Conservation (phyloP, 1,140 invertebrate species). For the Potamilus streckersoni region DNA sequence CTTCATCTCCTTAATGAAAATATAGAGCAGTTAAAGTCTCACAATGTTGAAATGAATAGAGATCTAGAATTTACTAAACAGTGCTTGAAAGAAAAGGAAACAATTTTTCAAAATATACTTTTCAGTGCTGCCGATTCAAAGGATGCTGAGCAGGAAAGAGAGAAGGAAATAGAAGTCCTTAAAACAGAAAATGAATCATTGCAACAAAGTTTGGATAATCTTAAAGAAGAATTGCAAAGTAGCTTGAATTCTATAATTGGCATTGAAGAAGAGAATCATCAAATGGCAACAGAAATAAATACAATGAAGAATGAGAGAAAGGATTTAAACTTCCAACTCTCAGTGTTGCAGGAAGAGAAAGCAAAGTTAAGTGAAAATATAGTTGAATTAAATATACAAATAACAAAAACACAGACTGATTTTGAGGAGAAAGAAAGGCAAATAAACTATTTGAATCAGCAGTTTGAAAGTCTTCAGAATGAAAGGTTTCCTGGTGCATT, state of each 20-base stretch:
- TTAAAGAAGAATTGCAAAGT: background rate
- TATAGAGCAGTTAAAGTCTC: too few species aligned
- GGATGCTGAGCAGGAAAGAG: background rate
- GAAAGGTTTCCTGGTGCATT: too few species aligned
- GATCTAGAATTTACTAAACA: too few species aligned
- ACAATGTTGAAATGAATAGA: too few species aligned
- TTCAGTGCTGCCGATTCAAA: background rate
- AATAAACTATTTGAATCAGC: background rate
- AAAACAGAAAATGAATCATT: background rate
- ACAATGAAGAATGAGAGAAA: slow-evolving; percentile 6
- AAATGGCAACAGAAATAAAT: background rate
- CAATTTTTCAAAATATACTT: background rate
- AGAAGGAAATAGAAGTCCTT: background rate
- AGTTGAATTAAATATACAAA: slow-evolving; percentile 1
- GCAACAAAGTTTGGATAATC: background rate
- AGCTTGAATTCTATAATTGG: background rate
- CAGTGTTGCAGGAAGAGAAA: too few species aligned
- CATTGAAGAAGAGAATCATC: slow-evolving; percentile 4
- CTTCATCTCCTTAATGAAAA: too few species aligned
- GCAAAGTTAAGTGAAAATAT: too few species aligned
- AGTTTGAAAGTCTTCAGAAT: too few species aligned
- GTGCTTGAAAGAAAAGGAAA: background rate
- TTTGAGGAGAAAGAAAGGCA: slow-evolving; percentile 18
- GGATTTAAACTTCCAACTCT: background rate
- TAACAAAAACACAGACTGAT: slow-evolving; percentile 2